These are phyloP conservation scores for Tetraneura akinire DNA, from an alignment of 1,140 invertebrate genomes.

Conservation along the genomic window DNA sequence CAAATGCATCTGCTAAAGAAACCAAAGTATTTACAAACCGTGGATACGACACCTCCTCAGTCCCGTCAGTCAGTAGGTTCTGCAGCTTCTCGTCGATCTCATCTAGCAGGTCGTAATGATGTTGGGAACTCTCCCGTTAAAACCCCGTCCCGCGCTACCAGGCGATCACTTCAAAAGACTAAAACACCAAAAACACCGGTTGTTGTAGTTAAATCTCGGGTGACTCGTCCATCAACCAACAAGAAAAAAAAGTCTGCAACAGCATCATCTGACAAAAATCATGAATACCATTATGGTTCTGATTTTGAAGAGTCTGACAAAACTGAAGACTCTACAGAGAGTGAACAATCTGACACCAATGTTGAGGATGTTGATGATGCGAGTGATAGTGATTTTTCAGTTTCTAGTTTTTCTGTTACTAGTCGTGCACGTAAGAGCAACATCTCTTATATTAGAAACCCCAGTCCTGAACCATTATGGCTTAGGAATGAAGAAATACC, in stretches of 20 bases:
- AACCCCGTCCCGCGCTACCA: constrained; percentile 65
- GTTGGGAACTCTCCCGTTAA: constrained; percentile 60
- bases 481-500: constrained; percentile 76
- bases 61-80: constrained; percentile 64
- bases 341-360: constrained; percentile 65
- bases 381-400: constrained; percentile 81
- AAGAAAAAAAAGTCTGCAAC: constrained; percentile 55
- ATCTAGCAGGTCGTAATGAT: not conserved
- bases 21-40: constrained; percentile 81
- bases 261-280: constrained; percentile 72
- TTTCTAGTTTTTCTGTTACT: constrained; percentile 74
- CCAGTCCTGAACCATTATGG: constrained; percentile 86
- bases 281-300: constrained; percentile 87
- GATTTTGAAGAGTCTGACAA: constrained; percentile 84
- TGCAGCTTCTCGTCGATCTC: not conserved
- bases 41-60: constrained; percentile 66
- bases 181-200: constrained; percentile 57
- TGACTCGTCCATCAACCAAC: constrained; percentile 62
- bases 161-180: constrained; percentile 57
- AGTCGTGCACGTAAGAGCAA: constrained; percentile 65
- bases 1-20: constrained; percentile 87
- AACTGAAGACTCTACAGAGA: constrained; percentile 73
- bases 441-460: constrained; percentile 61
- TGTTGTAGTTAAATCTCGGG: constrained; percentile 55
- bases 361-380: constrained; percentile 69